Evolutionary conservation across 35 echinoderm and acorn worm genomes (phyloP), one percentile per base, ranked within the genome.

Genomic region (Heliocidaris erythrogramma): DNA sequence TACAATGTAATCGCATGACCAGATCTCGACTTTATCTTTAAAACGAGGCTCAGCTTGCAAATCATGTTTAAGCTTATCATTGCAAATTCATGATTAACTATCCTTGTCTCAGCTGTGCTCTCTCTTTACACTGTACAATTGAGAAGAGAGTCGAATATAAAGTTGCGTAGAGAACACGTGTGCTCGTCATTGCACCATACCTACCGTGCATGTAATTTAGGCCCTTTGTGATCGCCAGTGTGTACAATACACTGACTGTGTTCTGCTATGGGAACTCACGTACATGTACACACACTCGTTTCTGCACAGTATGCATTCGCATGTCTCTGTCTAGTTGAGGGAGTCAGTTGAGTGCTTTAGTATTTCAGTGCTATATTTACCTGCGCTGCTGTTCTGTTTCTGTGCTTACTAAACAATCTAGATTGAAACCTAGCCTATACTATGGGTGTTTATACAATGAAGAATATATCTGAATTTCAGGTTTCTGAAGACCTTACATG

Each of bases 41-140:
- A n/a, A 78, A 78, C 27, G 65, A 27, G 65, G 27, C 27, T n/a
- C 65, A 78, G 65, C 65, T 78, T 24, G 65, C 65, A 78, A 78
- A 78, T 78, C 65, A 78, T 78, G 21, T 78, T 78, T 78, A 78
- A 78, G 65, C 65, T 78, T 18, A 78, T 78, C 65, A n/a, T 78
- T 78, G 65, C 65, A 18, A 78, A 27, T 78, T 27, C 65, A 78
- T 78, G 65, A 78, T 78, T 7, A 78, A 18, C 65, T 78, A 27
- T 18, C 65, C 27, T 78, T 29, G 65, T 6, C 65, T 78, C 65
- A 78, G 65, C 65, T 78, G 65, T n/a, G 65, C 18, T n/a, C 65
- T 78, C 1, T 42, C 35, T 42, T n/a, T 27, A 78, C 7, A 6
- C 65, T 21, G 65, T 56, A 56, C 10, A 56, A 56, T 10, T 10